phyloP scores from a whole-genome alignment of 1,140 invertebrate species.

The Asbolus verrucosus region DNA sequence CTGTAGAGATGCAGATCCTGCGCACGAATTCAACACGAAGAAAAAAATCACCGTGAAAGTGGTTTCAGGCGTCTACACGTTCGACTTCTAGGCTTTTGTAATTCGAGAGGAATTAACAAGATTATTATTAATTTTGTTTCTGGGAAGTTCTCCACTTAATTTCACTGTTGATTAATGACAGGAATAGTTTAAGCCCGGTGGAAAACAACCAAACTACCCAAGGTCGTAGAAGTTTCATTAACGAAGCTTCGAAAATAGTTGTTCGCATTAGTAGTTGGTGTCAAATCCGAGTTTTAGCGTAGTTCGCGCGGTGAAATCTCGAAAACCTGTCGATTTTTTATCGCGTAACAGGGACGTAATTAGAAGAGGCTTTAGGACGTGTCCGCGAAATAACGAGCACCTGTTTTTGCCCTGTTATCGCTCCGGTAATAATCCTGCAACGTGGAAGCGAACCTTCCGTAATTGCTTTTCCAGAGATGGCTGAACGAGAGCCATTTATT shows the following conservation, averaged over 20 bases:
- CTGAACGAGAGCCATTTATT: slow-evolving; percentile 35
- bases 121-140: slow-evolving; percentile 27
- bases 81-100: neutral
- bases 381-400: slow-evolving; percentile 18
- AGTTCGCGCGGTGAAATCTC: neutral
- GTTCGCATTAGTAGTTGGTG: neutral
- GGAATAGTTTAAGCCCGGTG: slow-evolving; percentile 2
- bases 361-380: slow-evolving; percentile 10
- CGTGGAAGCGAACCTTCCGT: slow-evolving; percentile 10
- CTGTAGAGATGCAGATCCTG: too few relatives aligned
- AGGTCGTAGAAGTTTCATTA: slow-evolving; percentile 7
- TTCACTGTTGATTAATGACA: slow-evolving; percentile 16
- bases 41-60: too few relatives aligned
- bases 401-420: slow-evolving; percentile 28
- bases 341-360: slow-evolving; percentile 2
- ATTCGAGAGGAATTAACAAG: neutral
- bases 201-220: neutral
- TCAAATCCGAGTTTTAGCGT: neutral
- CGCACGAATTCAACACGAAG: too few relatives aligned
- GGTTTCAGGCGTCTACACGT: too few relatives aligned
- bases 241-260: slow-evolving; percentile 1
- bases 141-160: slow-evolving; percentile 16
- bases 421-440: slow-evolving; percentile 24
- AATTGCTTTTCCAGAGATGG: slow-evolving; percentile 32
- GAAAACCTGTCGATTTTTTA: neutral